Percentiles rank a stretch among this genome's conserved stretches.
Evolutionary conservation across 2,113 vertebrate species (phyloP).

Genomic region (Sylvilagus bachmani): DNA sequence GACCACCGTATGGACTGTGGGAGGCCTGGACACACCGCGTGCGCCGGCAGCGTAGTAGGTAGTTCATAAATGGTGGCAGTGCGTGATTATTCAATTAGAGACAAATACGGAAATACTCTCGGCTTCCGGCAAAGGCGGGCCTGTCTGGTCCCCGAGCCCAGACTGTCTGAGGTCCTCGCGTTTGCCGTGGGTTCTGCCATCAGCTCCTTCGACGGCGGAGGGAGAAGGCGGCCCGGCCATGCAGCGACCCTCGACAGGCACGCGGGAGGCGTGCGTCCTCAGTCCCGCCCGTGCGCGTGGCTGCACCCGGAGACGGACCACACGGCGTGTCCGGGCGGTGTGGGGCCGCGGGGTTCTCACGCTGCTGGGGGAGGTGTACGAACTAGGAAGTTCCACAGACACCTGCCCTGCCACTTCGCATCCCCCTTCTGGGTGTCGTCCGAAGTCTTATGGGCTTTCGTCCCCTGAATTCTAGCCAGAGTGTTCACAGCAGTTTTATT

Average conservation of each 20-base stretch:
- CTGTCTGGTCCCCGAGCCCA: neutral
- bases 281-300: too few species aligned
- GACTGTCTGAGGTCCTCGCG: neutral
- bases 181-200: slow-evolving; percentile 14
- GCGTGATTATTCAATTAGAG: neutral
- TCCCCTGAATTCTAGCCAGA: slow-evolving; percentile 20
- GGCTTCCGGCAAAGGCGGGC: neutral
- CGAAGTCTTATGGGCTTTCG: neutral
- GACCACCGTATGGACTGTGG: neutral
- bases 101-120: neutral
- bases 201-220: neutral
- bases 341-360: too few species aligned
- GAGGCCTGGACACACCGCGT: neutral
- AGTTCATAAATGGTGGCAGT: neutral
- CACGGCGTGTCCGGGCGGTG: too few species aligned
- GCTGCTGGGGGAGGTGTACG: neutral
- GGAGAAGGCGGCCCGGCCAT: neutral
- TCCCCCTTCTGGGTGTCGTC: neutral
- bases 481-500: neutral
- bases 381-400: too few species aligned
- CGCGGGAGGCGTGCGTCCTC: too few species aligned
- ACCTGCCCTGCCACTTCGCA: neutral
- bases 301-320: neutral
- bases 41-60: neutral
- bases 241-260: neutral